These are phyloP conservation scores for Pyrrhosoma nymphula DNA, from an alignment of 2,888 invertebrate genomes.

Conservation along the genomic window DNA sequence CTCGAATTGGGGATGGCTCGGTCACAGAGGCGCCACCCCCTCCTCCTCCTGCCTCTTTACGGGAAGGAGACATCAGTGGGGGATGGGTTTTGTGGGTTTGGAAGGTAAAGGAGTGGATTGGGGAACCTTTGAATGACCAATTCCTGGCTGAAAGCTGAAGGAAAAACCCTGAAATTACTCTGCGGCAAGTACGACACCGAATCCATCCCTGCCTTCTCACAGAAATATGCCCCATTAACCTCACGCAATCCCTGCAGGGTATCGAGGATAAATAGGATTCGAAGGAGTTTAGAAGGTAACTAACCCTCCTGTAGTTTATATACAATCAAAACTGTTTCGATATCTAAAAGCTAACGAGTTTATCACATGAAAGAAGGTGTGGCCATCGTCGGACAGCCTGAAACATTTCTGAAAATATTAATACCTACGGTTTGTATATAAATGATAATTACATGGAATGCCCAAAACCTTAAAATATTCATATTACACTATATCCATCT, in stretches of 20 bases:
- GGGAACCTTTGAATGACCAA: not conserved
- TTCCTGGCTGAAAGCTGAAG: not conserved
- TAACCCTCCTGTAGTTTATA: no score
- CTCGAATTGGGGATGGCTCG: slow-evolving; percentile 34
- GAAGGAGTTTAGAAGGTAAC: no score
- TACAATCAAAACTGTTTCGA: no score
- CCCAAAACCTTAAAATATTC: no score
- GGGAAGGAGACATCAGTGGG: not conserved
- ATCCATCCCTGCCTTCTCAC: not conserved
- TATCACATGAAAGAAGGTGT: no score
- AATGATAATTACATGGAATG: no score
- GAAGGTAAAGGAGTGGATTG: not conserved
- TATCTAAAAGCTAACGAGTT: no score
- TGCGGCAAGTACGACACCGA: not conserved
- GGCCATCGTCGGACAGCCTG: no score
- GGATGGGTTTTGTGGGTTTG: not conserved
- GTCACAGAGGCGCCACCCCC: not conserved
- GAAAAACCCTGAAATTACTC: not conserved
- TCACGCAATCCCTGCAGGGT: not conserved
- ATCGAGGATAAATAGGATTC: not conserved
- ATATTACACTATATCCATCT: no score
- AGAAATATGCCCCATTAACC: not conserved
- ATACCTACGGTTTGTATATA: no score
- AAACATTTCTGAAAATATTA: no score
- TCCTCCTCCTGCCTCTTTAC: not conserved